Evolutionary conservation across 2,113 vertebrate species (phyloP), one percentile per base, ranked within the genome.

Genomic region (Ophthalmolycus amberensis): DNA sequence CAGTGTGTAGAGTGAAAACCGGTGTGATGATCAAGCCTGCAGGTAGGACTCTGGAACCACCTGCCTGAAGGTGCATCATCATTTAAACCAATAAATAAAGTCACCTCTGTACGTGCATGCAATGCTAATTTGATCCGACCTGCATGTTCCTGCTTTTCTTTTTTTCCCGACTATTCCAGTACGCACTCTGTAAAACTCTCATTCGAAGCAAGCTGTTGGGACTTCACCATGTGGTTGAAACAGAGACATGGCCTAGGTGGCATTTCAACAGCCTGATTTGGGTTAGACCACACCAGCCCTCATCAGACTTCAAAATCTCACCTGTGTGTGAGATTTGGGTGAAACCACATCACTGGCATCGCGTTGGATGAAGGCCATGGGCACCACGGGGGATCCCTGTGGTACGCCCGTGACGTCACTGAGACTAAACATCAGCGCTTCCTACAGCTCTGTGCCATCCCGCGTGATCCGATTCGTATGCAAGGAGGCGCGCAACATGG

Each of bases 1-100:
- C 10, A 63, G 66, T 63, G 37, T 27, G 27, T 20, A 6, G 40
- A 58, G 44, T 29, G 29, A 63, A 80, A 77, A 72, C 46, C 63
- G 20, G 40, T 40, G 44, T 52, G 15, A 34, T 50, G 54, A 80
- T 75, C n/a, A 34, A 60, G 66, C 22, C 56, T 63, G 34, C 59
- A 59, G 12, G 16, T 60, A 48, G 3, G 38, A 63, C 69, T 54
- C 46, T 64, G 66, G 27, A 22, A 60, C 37, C 59, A 18, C 32
- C 32, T 37, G 18, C 16, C 66, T 37, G 37, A 76, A 38, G 29
- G 70, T 56, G 44, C 8, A 46, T 29, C 48, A 22, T 25, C 44
- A 58, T 64, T 38, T 22, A 44, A 74, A 74, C 20, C 42, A 42
- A 78, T 44, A 2, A 40, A 77, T 20, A 40, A n/a, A n/a, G 3